phyloP scores from a whole-genome alignment of 2,113 vertebrate genomes.

The Dasyurus viverrinus region DNA sequence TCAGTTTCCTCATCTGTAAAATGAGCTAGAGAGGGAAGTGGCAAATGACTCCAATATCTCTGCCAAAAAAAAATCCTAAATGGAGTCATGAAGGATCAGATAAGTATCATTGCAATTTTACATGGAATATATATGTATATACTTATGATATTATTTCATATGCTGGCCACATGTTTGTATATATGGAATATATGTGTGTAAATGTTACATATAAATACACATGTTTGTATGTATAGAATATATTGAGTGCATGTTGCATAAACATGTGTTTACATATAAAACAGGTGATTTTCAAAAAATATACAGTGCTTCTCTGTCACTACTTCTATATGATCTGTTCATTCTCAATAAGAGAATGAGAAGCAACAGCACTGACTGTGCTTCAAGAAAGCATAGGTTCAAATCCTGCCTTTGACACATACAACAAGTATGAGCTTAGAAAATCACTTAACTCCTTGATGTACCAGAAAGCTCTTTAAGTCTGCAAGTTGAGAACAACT shows the following conservation, averaged over 20 bases:
- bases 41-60: too few species aligned
- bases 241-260: too few species aligned
- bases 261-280: neutral
- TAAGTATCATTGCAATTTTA: neutral
- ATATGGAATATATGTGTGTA: neutral
- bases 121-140: neutral
- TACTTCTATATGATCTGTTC: neutral
- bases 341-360: neutral
- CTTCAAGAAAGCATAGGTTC: neutral
- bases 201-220: neutral
- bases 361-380: neutral
- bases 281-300: neutral
- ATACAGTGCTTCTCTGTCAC: neutral
- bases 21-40: too few species aligned
- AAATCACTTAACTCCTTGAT: neutral
- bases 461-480: neutral
- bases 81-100: too few species aligned
- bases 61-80: too few species aligned
- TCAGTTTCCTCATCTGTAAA: too few species aligned
- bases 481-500: neutral
- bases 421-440: neutral
- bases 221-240: too few species aligned
- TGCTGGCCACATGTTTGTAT: neutral
- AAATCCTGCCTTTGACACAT: neutral
- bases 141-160: neutral